A percentile compares a stretch with the other conserved stretches of the same genome.
Evolutionary conservation across 2,113 vertebrate species (phyloP).

Genomic region (Tetrao urogallus): DNA sequence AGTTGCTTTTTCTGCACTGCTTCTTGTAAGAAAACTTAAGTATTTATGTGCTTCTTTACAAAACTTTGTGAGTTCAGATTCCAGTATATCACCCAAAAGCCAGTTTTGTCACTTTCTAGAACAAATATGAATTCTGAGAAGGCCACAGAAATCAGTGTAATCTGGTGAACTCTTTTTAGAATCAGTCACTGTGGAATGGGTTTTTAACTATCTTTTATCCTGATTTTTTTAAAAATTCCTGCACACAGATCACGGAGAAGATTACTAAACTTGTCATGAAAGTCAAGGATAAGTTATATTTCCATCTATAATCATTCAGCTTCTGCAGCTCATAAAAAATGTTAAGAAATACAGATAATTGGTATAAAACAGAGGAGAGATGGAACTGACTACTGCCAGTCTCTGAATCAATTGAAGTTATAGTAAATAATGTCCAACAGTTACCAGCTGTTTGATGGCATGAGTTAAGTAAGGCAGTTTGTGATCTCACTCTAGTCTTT

Average conservation of each 20-base stretch:
- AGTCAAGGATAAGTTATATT: not conserved
- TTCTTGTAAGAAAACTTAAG: not conserved
- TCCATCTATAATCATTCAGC: not conserved
- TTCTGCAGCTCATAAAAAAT: not conserved
- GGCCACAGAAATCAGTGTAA: not conserved
- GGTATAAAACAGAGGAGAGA: not conserved
- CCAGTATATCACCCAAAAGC: not conserved
- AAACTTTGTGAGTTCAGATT: not conserved
- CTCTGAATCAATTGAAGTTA: not conserved
- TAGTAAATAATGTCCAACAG: not conserved
- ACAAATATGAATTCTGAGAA: not conserved
- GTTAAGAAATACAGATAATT: not conserved
- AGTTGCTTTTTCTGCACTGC: not conserved
- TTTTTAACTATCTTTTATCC: not conserved
- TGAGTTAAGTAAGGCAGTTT: not conserved
- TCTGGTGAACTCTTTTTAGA: not conserved
- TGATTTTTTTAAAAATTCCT: not conserved
- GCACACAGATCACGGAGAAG: fast-evolving
- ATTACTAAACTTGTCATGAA: not conserved
- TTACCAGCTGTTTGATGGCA: not conserved
- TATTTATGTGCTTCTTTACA: not conserved
- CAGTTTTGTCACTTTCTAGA: not conserved
- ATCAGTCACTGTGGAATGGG: not conserved
- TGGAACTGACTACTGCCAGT: not conserved
- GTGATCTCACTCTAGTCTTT: not conserved